phyloP scores from a whole-genome alignment of 2,888 invertebrate species.

The Marasmarcha lunaedactyla region DNA sequence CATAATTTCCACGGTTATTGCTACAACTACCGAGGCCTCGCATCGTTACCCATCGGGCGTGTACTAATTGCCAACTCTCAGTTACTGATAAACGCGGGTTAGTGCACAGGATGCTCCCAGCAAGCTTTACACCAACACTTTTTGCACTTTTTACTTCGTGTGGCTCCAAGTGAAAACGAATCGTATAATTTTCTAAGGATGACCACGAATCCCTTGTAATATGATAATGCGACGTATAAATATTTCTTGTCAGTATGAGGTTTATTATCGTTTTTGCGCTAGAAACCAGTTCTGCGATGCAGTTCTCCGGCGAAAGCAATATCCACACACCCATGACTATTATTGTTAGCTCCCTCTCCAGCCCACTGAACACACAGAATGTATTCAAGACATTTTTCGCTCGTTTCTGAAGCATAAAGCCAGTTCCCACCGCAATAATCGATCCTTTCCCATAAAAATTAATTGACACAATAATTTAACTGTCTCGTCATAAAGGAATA shows the following conservation, averaged over 20 bases:
- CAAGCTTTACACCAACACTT: background rate
- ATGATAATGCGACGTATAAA: constrained; percentile 66
- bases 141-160: constrained; percentile 27
- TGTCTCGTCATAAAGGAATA: background rate
- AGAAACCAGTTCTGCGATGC: constrained; percentile 51
- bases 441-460: background rate
- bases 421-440: background rate
- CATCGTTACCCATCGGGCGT: background rate
- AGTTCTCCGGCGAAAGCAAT: constrained; percentile 40
- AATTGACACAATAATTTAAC: background rate
- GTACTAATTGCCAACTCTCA: background rate
- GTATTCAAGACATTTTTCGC: background rate
- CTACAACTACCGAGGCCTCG: too few species aligned
- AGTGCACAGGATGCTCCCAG: background rate
- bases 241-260: constrained; percentile 53
- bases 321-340: constrained; percentile 19
- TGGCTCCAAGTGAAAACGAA: constrained; percentile 58
- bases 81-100: background rate
- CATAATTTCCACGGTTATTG: too few species aligned
- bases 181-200: constrained; percentile 62
- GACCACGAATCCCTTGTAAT: constrained; percentile 65
- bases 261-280: constrained; percentile 56
- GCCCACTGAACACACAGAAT: background rate
- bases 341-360: constrained; percentile 12
- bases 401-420: background rate